Evolutionary conservation across 2,113 vertebrate species (phyloP).

Genomic region (Colossoma macropomum): DNA sequence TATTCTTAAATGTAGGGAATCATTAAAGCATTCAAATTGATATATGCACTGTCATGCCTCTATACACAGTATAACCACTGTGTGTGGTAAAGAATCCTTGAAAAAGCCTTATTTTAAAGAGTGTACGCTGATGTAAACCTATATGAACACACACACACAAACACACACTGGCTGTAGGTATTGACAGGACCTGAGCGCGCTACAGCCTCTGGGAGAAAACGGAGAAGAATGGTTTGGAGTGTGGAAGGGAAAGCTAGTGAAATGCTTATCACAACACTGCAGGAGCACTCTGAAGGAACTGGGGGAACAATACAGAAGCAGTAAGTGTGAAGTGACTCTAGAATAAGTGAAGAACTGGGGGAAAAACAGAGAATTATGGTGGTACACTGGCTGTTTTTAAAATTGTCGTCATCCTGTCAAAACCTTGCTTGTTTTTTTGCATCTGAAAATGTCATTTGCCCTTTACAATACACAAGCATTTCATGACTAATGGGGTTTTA

Average conservation of each 20-base stretch:
- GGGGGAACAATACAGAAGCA: constrained; percentile 24
- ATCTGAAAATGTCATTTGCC: background rate
- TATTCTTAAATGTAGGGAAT: no score
- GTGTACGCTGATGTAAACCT: background rate
- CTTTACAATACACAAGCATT: background rate
- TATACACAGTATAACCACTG: no score
- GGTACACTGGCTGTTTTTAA: background rate
- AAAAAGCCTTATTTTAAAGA: background rate
- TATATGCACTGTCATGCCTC: no score
- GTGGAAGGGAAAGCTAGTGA: constrained; percentile 26
- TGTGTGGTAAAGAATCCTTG: background rate
- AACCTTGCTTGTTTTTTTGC: background rate
- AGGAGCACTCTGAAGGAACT: constrained; percentile 35
- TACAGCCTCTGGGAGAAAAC: constrained; percentile 23
- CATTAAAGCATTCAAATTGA: no score
- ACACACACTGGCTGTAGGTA: constrained; percentile 7
- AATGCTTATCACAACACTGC: constrained; percentile 51
- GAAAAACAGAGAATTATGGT: background rate
- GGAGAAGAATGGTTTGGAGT: constrained; percentile 24
- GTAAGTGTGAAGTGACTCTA: constrained; percentile 32
- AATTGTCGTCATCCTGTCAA: background rate
- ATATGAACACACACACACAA: background rate
- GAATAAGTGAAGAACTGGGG: constrained; percentile 27
- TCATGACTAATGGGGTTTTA: background rate
- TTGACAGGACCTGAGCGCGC: constrained; percentile 38